Percentiles rank a stretch among this genome's conserved stretches.
Conservation (phyloP, 2,113 vertebrate species). For the Hemibagrus wyckioides region DNA sequence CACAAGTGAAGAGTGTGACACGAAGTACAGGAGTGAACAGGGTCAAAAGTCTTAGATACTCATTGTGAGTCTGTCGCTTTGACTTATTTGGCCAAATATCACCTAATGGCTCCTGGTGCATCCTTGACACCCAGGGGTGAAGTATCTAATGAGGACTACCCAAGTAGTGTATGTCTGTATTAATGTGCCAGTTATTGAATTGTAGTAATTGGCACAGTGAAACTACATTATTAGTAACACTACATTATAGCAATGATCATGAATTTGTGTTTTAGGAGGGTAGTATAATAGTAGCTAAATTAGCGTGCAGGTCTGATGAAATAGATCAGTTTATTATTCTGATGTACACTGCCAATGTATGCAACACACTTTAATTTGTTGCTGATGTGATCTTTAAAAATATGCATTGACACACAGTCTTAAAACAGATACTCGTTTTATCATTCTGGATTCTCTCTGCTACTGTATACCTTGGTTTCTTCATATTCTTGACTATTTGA, state of each 20-base stretch:
- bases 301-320: not conserved
- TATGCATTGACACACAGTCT: not conserved
- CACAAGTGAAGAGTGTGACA: not conserved
- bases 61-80: not conserved
- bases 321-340: not conserved
- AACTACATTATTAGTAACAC: not conserved
- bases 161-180: slow-evolving; percentile 6
- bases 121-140: not conserved
- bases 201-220: not conserved
- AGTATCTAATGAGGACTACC: slow-evolving; percentile 6
- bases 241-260: not conserved
- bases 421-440: not conserved
- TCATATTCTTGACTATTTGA: not conserved
- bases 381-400: not conserved
- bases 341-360: not conserved
- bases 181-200: not conserved
- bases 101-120: not conserved
- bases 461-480: not conserved
- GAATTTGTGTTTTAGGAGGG: not conserved
- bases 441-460: too few species aligned
- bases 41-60: not conserved
- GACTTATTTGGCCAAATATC: not conserved
- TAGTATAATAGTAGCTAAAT: not conserved
- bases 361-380: not conserved
- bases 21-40: not conserved